These are phyloP conservation scores for Cnemophilus loriae DNA, from an alignment of 2,113 vertebrate species.

Conservation along the genomic window DNA sequence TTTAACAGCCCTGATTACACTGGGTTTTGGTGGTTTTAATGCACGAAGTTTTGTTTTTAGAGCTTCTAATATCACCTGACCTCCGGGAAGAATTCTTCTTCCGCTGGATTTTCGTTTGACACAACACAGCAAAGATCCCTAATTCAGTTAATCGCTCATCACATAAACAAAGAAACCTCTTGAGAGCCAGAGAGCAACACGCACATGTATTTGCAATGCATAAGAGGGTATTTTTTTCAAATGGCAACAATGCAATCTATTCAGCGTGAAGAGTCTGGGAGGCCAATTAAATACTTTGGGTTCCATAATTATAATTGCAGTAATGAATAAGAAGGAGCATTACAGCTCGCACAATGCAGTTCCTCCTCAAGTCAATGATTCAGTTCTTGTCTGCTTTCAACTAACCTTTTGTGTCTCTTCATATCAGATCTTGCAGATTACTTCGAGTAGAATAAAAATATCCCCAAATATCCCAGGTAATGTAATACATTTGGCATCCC, in stretches of 20 bases:
- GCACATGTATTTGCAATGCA: constrained; percentile 61
- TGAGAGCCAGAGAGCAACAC: constrained; percentile 63
- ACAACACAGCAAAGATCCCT: constrained; percentile 35
- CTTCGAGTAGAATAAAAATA: constrained; percentile 20
- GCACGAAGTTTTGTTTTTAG: accelerated
- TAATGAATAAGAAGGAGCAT: constrained; percentile 72
- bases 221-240: constrained; percentile 53
- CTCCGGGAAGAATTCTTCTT: not conserved
- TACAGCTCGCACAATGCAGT: constrained; percentile 55
- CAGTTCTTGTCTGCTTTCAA: constrained; percentile 53
- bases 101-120: constrained; percentile 23
- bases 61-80: not conserved
- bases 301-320: constrained; percentile 76
- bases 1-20: accelerated
- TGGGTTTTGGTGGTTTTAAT: accelerated
- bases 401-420: constrained; percentile 62
- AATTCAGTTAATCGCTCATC: constrained; percentile 72
- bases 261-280: constrained; percentile 66
- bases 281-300: constrained; percentile 75
- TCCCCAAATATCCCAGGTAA: constrained; percentile 43
- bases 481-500: not conserved
- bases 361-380: constrained; percentile 48
- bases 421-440: constrained; percentile 44
- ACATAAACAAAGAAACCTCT: constrained; percentile 78
- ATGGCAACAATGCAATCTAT: constrained; percentile 74